Conservation (phyloP, 2,888 invertebrate genomes). For the Ectobius pallidus region DNA sequence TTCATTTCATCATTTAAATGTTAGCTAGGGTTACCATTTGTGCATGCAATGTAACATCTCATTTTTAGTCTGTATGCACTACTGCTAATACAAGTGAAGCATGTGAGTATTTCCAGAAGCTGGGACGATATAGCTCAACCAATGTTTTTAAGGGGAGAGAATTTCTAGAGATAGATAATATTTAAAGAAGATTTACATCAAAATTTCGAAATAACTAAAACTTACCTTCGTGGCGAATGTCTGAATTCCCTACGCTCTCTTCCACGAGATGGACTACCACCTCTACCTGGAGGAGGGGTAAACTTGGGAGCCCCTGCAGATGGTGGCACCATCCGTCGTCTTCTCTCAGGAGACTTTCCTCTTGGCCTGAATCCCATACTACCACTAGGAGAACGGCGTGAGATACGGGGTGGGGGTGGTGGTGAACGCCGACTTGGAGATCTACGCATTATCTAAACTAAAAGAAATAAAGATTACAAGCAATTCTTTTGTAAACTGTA, state of each 20-base stretch:
- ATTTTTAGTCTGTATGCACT: no score
- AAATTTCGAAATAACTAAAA: no score
- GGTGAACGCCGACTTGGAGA: constrained; percentile 22
- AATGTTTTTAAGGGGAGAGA: no score
- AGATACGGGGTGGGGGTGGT: constrained; percentile 21
- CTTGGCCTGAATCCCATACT: neutral
- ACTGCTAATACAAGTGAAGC: no score
- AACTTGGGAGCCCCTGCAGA: neutral
- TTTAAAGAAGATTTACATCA: no score
- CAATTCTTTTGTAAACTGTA: neutral
- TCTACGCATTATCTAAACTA: constrained; percentile 5
- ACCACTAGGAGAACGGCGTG: constrained; percentile 27
- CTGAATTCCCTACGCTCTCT: constrained; percentile 27
- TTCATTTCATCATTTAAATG: no score
- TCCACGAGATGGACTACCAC: neutral
- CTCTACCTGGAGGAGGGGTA: neutral
- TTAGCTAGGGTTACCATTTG: no score
- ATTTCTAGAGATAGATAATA: no score
- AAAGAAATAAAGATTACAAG: neutral
- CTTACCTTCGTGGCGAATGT: constrained; percentile 33
- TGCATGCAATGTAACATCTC: no score
- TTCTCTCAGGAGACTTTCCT: constrained; percentile 23
- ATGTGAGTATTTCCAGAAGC: no score
- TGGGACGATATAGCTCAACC: no score
- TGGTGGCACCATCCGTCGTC: constrained; percentile 2